These are phyloP conservation scores for Mamestra configurata DNA, from an alignment of 1,140 invertebrate species.

Conservation along the genomic window DNA sequence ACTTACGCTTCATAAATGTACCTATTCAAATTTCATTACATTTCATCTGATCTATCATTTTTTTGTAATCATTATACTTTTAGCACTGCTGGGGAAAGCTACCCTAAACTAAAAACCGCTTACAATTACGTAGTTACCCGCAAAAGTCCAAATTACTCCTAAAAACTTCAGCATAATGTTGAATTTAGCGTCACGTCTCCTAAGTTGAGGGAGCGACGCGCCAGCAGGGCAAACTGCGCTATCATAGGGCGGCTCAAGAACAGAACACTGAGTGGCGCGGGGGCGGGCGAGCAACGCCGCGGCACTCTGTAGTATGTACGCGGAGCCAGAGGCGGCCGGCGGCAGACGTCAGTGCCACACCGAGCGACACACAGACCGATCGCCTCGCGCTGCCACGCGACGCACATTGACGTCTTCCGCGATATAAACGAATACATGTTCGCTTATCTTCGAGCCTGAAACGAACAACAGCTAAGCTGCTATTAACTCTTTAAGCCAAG, in stretches of 20 bases:
- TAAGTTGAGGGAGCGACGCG: conserved; percentile 39
- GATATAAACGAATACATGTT: conserved; percentile 63
- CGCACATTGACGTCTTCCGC: conserved; percentile 57
- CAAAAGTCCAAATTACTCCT: background rate
- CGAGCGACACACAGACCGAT: conserved; percentile 76
- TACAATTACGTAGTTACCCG: background rate
- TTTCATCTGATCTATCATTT: background rate
- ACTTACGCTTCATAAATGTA: too few relatives aligned
- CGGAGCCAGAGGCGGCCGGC: conserved; percentile 47
- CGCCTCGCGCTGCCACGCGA: conserved; percentile 72
- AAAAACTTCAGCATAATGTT: conserved; percentile 53
- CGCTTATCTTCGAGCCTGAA: conserved; percentile 48
- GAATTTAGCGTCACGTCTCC: conserved; percentile 62
- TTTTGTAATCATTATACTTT: too few relatives aligned
- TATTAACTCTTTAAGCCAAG: background rate
- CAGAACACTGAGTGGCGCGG: conserved; percentile 61
- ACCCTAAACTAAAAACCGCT: background rate
- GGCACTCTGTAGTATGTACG: conserved; percentile 41
- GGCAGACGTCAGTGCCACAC: conserved; percentile 76
- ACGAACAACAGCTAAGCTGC: conserved; percentile 27
- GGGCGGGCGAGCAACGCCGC: conserved; percentile 66
- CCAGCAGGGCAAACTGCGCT: conserved; percentile 58
- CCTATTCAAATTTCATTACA: too few relatives aligned
- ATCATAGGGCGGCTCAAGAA: conserved; percentile 69
- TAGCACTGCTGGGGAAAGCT: background rate